A percentile compares a stretch with the other conserved stretches of the same genome.
Evolutionary conservation across 2,113 vertebrate genomes (phyloP).

Genomic region (Vidua chalybeata): DNA sequence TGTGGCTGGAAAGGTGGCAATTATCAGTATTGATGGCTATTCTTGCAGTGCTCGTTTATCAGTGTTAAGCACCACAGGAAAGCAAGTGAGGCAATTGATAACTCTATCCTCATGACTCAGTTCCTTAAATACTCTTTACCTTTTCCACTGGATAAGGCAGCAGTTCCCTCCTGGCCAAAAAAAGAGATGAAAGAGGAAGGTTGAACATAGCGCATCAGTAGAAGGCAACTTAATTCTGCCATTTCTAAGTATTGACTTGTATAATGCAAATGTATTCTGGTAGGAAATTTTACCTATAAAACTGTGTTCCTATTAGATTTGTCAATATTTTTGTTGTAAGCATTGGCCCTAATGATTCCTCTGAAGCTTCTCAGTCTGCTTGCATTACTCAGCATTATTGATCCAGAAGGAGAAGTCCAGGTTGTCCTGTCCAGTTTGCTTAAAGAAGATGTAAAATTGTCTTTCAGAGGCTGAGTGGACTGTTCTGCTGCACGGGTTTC

Average conservation of each 20-base stretch:
- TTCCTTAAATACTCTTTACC: not conserved
- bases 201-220: not conserved
- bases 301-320: not conserved
- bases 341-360: not conserved
- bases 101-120: not conserved
- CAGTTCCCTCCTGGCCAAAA: not conserved
- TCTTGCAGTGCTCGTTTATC: not conserved
- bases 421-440: not conserved
- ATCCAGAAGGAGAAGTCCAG: not conserved
- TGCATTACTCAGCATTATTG: not conserved
- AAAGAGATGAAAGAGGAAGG: no score
- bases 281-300: not conserved
- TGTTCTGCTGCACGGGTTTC: not conserved
- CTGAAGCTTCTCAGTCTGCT: not conserved
- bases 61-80: not conserved
- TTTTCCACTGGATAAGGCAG: not conserved
- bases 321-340: not conserved
- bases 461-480: not conserved
- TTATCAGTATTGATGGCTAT: not conserved
- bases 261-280: not conserved
- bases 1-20: not conserved
- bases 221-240: not conserved
- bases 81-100: constrained; percentile 3
- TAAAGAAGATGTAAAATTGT: not conserved
- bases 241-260: not conserved